Evolutionary conservation across 1,140 invertebrate genomes (phyloP), one percentile per base, ranked within the genome.

Genomic region (Halesus radiatus): DNA sequence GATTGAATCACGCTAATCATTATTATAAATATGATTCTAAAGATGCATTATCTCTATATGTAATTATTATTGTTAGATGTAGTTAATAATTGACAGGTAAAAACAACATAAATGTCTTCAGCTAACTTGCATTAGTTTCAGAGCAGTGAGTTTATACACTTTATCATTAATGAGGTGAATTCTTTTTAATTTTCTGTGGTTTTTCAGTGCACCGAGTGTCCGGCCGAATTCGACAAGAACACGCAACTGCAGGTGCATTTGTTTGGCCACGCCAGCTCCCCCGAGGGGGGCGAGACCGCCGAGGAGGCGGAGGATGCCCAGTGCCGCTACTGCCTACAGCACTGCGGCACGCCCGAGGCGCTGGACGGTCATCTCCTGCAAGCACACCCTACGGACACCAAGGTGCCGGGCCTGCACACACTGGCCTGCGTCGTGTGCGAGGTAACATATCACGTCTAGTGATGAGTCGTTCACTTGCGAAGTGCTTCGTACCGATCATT

Each of bases 341-440:
- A 90, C 18, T 91, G 91, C 83, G 78, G 87, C 6, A 85, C 87
- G 0, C 86, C 88, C 15, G 90, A 88, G 0, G 89, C 89, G 10
- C 84, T 93, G 32, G 83, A 87, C 13, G 87, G 88, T 26, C 92
- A 93, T 84, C 89, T 92, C 52, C 87, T 88, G 82, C 84, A 89
- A n/a, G 84, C 87, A 37, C 92, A 93, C 86, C 92, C 92, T 0
- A 86, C 87, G 3, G 91, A 92, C 83, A 93, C 92, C 1, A 89
- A 91, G 88, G 83, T 90, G 84, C 84, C 89, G 82, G 83, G 90
- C 58, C 26, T 88, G 80, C 88, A 86, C 26, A 88, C 88, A 0
- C 91, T 93, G 80, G 91, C 93, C 20, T 95, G 94, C 82, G 88
- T 94, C 1, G 94, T 95, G 82, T 95, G 94, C 81, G 92, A 94